These are phyloP conservation scores for Seriola rivoliana DNA, from an alignment of 2,113 vertebrate genomes.

Conservation along the genomic window DNA sequence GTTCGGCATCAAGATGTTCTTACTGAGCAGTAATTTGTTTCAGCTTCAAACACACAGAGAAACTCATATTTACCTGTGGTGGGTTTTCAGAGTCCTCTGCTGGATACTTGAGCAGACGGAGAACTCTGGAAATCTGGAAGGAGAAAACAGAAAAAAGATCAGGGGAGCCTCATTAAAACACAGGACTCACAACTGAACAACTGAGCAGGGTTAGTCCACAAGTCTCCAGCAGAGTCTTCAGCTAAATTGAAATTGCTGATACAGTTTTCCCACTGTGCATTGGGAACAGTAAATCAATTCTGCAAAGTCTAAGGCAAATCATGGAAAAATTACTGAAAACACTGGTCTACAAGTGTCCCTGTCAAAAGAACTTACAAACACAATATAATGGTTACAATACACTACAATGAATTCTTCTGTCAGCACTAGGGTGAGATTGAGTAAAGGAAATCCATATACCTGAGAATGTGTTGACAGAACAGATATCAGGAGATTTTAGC, in stretches of 20 bases:
- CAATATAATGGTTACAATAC: background rate
- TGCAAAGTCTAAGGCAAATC: background rate
- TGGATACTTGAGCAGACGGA: conserved; percentile 94
- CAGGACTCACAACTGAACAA: background rate
- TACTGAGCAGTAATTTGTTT: too few relatives aligned
- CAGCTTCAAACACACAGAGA: background rate
- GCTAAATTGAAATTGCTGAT: background rate
- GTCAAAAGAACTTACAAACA: background rate
- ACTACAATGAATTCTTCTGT: background rate
- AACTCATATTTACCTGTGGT: conserved; percentile 70
- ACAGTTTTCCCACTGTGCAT: background rate
- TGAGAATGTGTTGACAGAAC: background rate
- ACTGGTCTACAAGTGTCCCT: background rate
- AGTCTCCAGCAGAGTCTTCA: background rate
- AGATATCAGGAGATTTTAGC: background rate
- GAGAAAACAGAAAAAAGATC: conserved; percentile 13
- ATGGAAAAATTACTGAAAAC: background rate
- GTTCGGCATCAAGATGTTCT: too few relatives aligned
- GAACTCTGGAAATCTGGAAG: conserved; percentile 91
- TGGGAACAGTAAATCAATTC: background rate
- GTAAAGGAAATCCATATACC: background rate
- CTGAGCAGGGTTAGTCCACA: too few relatives aligned
- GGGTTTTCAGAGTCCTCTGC: conserved; percentile 82
- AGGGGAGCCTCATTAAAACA: background rate
- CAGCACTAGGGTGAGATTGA: background rate